Conservation (phyloP, 1,140 invertebrate species). For the Agrilus planipennis region DNA sequence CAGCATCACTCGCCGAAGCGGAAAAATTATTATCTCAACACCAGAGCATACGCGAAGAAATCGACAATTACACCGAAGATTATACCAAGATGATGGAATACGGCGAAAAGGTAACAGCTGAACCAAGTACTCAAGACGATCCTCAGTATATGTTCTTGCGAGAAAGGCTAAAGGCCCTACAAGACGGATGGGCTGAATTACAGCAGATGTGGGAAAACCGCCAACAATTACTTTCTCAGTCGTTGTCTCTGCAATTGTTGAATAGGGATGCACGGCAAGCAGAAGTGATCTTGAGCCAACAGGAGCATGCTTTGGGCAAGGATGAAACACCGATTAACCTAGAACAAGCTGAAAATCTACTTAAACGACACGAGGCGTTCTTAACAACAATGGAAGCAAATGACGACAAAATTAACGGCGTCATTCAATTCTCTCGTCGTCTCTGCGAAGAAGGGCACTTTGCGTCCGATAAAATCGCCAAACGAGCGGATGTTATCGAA, state of each 20-base stretch:
- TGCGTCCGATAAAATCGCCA: slow-evolving; percentile 87
- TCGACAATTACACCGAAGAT: slow-evolving; percentile 97
- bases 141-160: slow-evolving; percentile 98
- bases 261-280: slow-evolving; percentile 94
- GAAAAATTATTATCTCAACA: slow-evolving; percentile 94
- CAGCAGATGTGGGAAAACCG: slow-evolving; percentile 99
- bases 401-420: slow-evolving; percentile 96
- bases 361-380: slow-evolving; percentile 97
- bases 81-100: slow-evolving; percentile 99
- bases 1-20: slow-evolving; percentile 89
- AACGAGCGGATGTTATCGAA: slow-evolving; percentile 90
- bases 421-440: slow-evolving; percentile 84
- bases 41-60: slow-evolving; percentile 96
- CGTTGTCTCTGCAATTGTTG: slow-evolving; percentile 89
- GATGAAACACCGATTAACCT: slow-evolving; percentile 89
- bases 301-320: slow-evolving; percentile 80
- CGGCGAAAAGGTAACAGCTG: slow-evolving; percentile 86
- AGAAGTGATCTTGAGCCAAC: slow-evolving; percentile 93
- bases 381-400: slow-evolving; percentile 99
- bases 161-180: slow-evolving; percentile 90
- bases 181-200: slow-evolving; percentile 97
- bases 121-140: slow-evolving; percentile 64
- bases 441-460: slow-evolving; percentile 84
- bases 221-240: slow-evolving; percentile 88
- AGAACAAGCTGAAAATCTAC: slow-evolving; percentile 93